Conservation (phyloP, 64 coral and sea anemone species). For the Actinia equina region DNA sequence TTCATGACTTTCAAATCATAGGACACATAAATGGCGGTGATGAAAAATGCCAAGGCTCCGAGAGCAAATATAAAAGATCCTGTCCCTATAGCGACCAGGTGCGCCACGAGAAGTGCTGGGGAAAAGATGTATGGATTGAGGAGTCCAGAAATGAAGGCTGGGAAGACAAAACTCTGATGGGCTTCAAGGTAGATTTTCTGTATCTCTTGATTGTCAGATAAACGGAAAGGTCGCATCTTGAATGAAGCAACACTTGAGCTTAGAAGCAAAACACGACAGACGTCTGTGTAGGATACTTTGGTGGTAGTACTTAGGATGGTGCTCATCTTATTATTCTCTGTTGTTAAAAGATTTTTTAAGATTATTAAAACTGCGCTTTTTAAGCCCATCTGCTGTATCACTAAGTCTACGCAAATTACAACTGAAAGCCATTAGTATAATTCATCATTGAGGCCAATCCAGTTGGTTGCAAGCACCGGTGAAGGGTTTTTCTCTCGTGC, state of each 20-base stretch:
- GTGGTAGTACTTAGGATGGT: neutral
- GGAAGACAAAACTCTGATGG: slow-evolving; percentile 47
- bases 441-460: too few relatives aligned
- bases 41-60: neutral
- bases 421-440: too few relatives aligned
- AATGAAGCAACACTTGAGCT: neutral
- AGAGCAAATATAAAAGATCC: slow-evolving; percentile 16
- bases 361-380: too few relatives aligned
- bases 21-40: slow-evolving; percentile 35
- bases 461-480: too few relatives aligned
- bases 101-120: slow-evolving; percentile 27
- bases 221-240: slow-evolving; percentile 11
- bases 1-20: slow-evolving; percentile 45
- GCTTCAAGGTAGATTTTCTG: slow-evolving; percentile 49
- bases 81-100: neutral
- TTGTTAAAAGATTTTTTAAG: too few relatives aligned
- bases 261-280: neutral
- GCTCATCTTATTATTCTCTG: neutral
- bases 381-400: too few relatives aligned
- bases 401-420: too few relatives aligned
- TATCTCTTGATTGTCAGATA: slow-evolving; percentile 25
- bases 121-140: slow-evolving; percentile 31
- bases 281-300: neutral
- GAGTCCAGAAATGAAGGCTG: slow-evolving; percentile 54
- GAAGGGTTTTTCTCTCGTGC: too few relatives aligned